Evolutionary conservation across 64 coral and sea anemone species (phyloP), one percentile per base, ranked within the genome.

Genomic region (Pocillopora verrucosa): DNA sequence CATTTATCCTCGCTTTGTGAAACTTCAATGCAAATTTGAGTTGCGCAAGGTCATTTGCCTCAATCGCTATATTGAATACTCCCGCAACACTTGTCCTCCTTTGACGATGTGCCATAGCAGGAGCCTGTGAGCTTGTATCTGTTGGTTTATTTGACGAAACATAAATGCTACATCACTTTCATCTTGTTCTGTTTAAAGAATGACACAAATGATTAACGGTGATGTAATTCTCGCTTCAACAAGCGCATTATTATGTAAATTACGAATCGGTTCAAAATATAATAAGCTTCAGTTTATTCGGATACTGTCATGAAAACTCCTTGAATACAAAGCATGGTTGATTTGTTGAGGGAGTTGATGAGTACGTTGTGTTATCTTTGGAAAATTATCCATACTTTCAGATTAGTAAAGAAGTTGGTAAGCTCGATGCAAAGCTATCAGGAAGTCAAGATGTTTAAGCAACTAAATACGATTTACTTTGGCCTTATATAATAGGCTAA

Each of bases 11-110:
- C 15, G 81, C 58, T 59, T 45, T 90, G 75, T 88, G 76, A 64
- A 86, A 94, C 59, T 89, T 92, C 35, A 97, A 72, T 76, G 87
- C 95, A 83, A 94, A 97, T 34, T 83, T 97, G 2, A 97, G 59
- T 74, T 97, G 92, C 12, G 92, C 95, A 62, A 91, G 61, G 36
- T 97, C 95, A 5, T 97, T 97, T 41, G 89, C 95, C 51, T 88
- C 95, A 16, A 97, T 97, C n/a, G 95, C 95, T 88, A 93, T 68
- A 69, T 78, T 90, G 2, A 97, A 68, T 22, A 85, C 25, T 56
- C 72, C 82, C 13, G 36, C 82, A 22, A 85, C 82, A 11, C 61
- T 85, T 35, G 67, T 24, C 7, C 38, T 37, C 35, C 38, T 85
- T 11, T 36, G 35, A 34, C 5, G 82, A 20, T 68, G 82, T 14